Evolutionary conservation across 2,797 vertebrate species (phyloP).

Genomic region (Sebastes nivosus): DNA sequence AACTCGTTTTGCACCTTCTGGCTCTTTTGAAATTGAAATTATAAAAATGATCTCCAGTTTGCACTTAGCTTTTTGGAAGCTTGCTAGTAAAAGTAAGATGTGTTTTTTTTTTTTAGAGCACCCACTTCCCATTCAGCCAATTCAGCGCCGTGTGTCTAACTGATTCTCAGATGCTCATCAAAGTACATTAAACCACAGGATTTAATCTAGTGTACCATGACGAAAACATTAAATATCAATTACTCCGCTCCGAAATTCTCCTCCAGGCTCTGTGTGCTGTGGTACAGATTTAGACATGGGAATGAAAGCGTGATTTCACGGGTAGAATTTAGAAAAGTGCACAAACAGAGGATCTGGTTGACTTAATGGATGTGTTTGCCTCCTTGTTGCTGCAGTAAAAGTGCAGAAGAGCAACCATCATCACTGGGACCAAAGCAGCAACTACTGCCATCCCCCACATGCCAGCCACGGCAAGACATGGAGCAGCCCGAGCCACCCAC

Average conservation of each 20-base stretch:
- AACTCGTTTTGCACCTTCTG: neutral
- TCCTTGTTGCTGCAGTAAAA: slow-evolving; percentile 84
- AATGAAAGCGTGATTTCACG: slow-evolving; percentile 55
- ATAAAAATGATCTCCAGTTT: slow-evolving; percentile 69
- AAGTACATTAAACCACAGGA: slow-evolving; percentile 60
- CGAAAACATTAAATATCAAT: slow-evolving; percentile 76
- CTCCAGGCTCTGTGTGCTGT: slow-evolving; percentile 40
- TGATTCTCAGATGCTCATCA: slow-evolving; percentile 49
- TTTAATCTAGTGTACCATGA: slow-evolving; percentile 61
- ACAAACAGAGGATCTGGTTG: slow-evolving; percentile 1
- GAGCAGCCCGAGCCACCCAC: slow-evolving; percentile 86
- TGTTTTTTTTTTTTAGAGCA: neutral
- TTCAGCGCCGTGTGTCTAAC: slow-evolving; percentile 27
- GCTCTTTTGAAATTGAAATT: slow-evolving; percentile 56
- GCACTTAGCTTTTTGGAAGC: slow-evolving; percentile 58
- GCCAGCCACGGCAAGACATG: slow-evolving; percentile 91
- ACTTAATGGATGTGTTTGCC: slow-evolving; percentile 28
- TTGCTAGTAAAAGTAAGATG: slow-evolving; percentile 72
- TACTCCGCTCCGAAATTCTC: slow-evolving; percentile 48
- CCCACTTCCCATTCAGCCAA: slow-evolving; percentile 8
- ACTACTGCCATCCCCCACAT: slow-evolving; percentile 89
- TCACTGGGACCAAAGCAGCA: slow-evolving; percentile 91
- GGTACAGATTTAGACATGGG: slow-evolving; percentile 60
- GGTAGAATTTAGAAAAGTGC: slow-evolving; percentile 17
- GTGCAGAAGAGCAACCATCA: slow-evolving; percentile 93